These are phyloP conservation scores for Myotis brandtii DNA, from an alignment of 2,113 vertebrate genomes.

Conservation along the genomic window DNA sequence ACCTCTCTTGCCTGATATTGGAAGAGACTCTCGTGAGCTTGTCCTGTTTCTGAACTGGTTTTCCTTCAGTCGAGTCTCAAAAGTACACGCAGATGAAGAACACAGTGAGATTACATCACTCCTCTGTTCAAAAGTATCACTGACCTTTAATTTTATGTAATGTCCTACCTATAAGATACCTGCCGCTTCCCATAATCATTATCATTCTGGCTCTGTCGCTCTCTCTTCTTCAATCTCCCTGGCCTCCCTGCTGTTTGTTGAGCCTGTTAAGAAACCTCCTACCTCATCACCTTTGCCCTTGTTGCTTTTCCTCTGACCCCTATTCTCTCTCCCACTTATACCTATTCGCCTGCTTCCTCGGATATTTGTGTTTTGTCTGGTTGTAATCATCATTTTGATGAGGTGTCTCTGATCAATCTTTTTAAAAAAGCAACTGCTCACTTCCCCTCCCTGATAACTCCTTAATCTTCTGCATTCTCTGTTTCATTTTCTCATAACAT, in stretches of 20 bases:
- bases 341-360: not conserved
- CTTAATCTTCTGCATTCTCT: not conserved
- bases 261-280: not conserved
- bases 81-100: not conserved
- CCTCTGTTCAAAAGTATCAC: not conserved
- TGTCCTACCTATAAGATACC: not conserved
- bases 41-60: not conserved
- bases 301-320: not conserved
- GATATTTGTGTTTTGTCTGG: not conserved
- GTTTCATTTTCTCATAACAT: not conserved
- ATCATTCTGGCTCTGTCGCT: not conserved
- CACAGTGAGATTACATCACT: not conserved
- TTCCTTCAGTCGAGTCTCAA: rapidly evolving
- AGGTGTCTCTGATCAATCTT: not conserved
- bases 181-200: not conserved
- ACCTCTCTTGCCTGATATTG: not conserved
- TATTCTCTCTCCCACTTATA: not conserved
- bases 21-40: not conserved
- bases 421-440: not conserved
- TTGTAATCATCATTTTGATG: not conserved
- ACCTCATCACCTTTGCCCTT: not conserved
- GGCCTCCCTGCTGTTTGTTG: rapidly evolving
- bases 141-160: not conserved
- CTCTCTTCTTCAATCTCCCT: not conserved
- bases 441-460: not conserved